These are phyloP conservation scores for Busseola fusca DNA, from an alignment of 2,888 invertebrate genomes.

Conservation along the genomic window DNA sequence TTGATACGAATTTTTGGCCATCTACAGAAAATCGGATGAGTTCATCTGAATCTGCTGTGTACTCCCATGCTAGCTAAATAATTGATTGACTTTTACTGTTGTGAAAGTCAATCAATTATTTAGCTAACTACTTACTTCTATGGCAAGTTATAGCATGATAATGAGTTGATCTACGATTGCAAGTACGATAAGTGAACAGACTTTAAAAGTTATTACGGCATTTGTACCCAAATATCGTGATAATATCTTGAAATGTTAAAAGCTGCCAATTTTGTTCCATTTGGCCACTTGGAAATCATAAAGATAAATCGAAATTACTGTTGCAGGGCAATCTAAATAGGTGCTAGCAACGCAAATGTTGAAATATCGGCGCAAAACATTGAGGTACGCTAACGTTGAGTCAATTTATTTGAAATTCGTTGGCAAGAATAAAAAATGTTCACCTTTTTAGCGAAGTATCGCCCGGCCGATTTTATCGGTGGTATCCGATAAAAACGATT, in stretches of 20 bases:
- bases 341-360: constrained; percentile 30
- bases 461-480: constrained; percentile 24
- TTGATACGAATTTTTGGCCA: neutral
- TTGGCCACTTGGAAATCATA: constrained; percentile 38
- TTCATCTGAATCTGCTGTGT: neutral
- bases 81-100: neutral
- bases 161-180: neutral
- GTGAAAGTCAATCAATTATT: no score
- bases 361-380: constrained; percentile 45
- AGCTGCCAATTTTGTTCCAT: constrained; percentile 44
- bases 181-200: neutral
- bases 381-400: constrained; percentile 24
- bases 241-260: constrained; percentile 28
- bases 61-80: neutral
- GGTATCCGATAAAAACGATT: constrained; percentile 1
- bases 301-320: constrained; percentile 55
- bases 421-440: constrained; percentile 22
- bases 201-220: neutral
- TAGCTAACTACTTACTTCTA: no score
- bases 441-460: constrained; percentile 18
- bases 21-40: neutral
- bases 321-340: constrained; percentile 44
- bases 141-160: no score
- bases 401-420: constrained; percentile 38
- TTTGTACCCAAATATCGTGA: constrained; percentile 11